These are phyloP conservation scores for Neoarius graeffei DNA, from an alignment of 2,113 vertebrate species.

Conservation along the genomic window DNA sequence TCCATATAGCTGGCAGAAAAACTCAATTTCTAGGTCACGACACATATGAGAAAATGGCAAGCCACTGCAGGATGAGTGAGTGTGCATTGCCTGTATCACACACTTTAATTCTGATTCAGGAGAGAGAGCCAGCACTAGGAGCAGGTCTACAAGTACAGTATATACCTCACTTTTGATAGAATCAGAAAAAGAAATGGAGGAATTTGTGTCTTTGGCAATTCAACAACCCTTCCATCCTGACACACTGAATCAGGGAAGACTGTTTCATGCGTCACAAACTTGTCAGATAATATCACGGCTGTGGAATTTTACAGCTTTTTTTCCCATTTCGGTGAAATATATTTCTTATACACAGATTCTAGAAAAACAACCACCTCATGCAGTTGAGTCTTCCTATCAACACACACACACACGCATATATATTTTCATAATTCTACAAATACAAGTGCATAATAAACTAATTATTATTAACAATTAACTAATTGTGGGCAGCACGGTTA, in stretches of 20 bases:
- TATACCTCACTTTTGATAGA: neutral
- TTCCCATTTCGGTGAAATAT: neutral
- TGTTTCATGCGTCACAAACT: neutral
- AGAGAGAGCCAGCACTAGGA: neutral
- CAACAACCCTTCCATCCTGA: neutral
- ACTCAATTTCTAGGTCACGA: neutral
- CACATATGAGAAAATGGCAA: neutral
- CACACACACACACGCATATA: neutral
- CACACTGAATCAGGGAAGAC: neutral
- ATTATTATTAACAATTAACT: too few relatives aligned
- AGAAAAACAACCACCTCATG: neutral
- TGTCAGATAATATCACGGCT: slow-evolving; percentile 1
- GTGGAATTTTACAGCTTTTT: neutral
- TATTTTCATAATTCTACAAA: neutral
- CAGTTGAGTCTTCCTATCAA: neutral
- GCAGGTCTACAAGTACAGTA: neutral
- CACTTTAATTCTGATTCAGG: neutral
- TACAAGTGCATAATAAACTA: neutral
- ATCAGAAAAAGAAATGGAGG: neutral
- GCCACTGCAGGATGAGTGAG: neutral
- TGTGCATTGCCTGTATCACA: neutral
- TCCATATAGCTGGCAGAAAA: neutral
- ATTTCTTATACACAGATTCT: neutral
- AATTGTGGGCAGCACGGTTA: too few relatives aligned
- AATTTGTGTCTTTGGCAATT: neutral